These are phyloP conservation scores for Sylvia borin DNA, from an alignment of 2,797 vertebrate genomes.

Conservation along the genomic window DNA sequence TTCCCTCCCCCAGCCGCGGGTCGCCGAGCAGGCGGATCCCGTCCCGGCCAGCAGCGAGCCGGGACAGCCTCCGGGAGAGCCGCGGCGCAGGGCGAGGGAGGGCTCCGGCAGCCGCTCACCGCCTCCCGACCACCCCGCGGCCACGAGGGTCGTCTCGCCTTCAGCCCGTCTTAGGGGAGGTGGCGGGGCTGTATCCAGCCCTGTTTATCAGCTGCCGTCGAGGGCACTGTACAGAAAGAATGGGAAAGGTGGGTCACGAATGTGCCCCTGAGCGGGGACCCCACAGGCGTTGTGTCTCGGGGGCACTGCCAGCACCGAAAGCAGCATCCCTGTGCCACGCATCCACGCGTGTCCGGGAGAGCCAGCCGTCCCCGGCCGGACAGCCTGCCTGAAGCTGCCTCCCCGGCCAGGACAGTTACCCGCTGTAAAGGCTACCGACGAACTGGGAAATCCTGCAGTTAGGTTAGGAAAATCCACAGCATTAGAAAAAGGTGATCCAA, in stretches of 20 bases:
- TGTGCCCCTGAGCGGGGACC: accelerated
- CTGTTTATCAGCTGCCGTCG: background rate
- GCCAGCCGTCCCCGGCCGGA: accelerated
- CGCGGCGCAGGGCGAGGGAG: too few species aligned
- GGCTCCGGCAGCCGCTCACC: too few species aligned
- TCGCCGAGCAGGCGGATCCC: background rate
- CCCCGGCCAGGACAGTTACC: accelerated
- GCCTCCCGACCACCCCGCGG: background rate
- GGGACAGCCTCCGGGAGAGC: background rate
- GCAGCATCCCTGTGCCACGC: background rate
- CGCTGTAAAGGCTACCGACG: accelerated
- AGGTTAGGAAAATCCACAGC: background rate
- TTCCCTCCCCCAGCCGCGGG: background rate
- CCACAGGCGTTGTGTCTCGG: accelerated
- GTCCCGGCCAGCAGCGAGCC: background rate
- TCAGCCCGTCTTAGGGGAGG: background rate
- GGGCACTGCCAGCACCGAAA: background rate
- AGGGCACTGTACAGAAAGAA: background rate
- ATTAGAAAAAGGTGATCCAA: background rate
- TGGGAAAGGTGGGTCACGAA: background rate
- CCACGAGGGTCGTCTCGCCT: background rate
- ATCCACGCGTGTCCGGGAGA: background rate
- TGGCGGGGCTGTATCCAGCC: background rate
- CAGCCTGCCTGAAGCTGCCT: background rate
- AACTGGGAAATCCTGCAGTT: background rate